Conservation (phyloP, 2,888 invertebrate species). For the Spisula subtruncata region DNA sequence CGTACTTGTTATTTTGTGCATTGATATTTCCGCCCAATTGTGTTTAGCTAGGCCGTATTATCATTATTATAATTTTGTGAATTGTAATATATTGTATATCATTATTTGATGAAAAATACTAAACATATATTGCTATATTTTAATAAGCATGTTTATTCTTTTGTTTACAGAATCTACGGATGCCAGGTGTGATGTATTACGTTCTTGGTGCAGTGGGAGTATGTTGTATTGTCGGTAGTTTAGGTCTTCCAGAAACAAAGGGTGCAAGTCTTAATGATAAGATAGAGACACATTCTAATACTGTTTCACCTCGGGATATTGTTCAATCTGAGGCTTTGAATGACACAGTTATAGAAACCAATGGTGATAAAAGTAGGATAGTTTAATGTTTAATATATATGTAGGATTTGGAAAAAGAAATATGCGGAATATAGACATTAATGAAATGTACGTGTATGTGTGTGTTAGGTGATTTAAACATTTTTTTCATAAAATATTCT, state of each 20-base stretch:
- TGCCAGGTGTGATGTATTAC: conserved; percentile 35
- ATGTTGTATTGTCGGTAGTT: conserved; percentile 10
- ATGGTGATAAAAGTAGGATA: neutral
- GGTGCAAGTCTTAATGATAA: conserved; percentile 19
- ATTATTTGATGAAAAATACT: too few species aligned
- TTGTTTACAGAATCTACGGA: conserved; percentile 3
- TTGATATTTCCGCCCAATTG: too few species aligned
- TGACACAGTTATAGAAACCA: neutral
- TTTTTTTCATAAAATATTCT: too few species aligned
- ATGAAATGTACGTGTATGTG: too few species aligned
- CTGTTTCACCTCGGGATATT: neutral
- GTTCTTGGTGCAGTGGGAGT: neutral
- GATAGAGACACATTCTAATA: neutral
- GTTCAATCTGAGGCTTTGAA: neutral
- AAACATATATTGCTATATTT: too few species aligned
- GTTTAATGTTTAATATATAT: neutral
- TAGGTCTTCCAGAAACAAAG: conserved; percentile 34
- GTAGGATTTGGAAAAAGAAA: too few species aligned
- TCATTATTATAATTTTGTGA: too few species aligned
- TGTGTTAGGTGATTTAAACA: too few species aligned
- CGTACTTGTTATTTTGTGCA: too few species aligned
- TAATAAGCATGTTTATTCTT: neutral
- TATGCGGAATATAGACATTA: too few species aligned
- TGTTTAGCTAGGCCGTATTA: too few species aligned
- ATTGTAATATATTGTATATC: too few species aligned